Evolutionary conservation across 2,888 invertebrate genomes (phyloP).

Genomic region (Dendrolimus houi): DNA sequence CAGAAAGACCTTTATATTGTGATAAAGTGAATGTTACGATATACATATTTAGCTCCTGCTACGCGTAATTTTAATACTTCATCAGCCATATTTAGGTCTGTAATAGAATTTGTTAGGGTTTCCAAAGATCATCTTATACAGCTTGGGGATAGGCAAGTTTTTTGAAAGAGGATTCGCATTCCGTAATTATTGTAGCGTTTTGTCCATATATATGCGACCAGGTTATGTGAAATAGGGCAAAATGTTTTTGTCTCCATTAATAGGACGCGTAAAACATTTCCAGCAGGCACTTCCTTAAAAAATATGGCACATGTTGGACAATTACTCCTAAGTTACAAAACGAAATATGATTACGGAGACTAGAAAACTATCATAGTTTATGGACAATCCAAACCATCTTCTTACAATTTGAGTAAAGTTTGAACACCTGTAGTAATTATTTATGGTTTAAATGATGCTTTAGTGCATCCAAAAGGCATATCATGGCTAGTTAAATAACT

Average conservation of each 20-base stretch:
- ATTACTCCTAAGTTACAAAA: conserved; percentile 21
- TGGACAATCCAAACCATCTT: too few relatives aligned
- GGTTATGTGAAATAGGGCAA: not conserved
- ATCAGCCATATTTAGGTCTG: conserved; percentile 21
- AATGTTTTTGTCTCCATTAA: conserved; percentile 23
- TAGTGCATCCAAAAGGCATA: conserved; percentile 77
- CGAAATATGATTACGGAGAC: conserved; percentile 45
- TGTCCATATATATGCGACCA: conserved; percentile 23
- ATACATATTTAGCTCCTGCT: conserved; percentile 81
- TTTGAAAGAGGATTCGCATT: conserved; percentile 34
- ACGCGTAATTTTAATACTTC: conserved; percentile 56
- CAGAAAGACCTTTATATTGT: conserved; percentile 78
- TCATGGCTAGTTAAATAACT: conserved; percentile 64
- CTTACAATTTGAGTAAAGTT: conserved; percentile 40
- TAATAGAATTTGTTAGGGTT: conserved; percentile 17
- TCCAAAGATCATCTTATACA: conserved; percentile 19
- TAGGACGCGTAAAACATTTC: conserved; percentile 35
- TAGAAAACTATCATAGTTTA: conserved; percentile 31
- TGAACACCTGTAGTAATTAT: too few relatives aligned
- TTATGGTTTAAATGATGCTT: conserved; percentile 67
- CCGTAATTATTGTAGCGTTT: conserved; percentile 37
- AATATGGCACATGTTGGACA: conserved; percentile 51
- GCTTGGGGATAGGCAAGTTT: conserved; percentile 31
- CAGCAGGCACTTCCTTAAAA: conserved; percentile 40
- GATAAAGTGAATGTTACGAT: conserved; percentile 77